A percentile compares a stretch with the other conserved stretches of the same genome.
These are phyloP conservation scores for Setipinna tenuifilis DNA, from an alignment of 2,797 vertebrate species.

Conservation along the genomic window DNA sequence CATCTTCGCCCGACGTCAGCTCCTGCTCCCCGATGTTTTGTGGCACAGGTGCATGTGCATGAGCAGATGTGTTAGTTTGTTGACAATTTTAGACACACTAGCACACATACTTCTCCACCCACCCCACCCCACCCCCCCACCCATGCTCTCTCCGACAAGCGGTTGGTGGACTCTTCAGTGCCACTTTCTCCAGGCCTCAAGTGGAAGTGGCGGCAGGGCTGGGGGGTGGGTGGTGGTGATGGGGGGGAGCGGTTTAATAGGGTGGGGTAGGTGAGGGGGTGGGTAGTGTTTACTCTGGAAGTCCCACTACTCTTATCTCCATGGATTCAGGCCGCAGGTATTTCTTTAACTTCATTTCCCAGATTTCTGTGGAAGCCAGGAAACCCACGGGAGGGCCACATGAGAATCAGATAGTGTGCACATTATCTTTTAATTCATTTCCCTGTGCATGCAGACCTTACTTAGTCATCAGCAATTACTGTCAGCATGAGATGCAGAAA, in stretches of 20 bases:
- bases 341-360: conserved; percentile 44
- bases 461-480: conserved; percentile 53
- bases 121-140: too few relatives aligned
- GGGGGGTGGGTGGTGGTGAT: too few relatives aligned
- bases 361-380: conserved; percentile 42
- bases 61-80: conserved; percentile 11
- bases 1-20: background rate
- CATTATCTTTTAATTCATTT: conserved; percentile 54
- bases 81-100: background rate
- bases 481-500: conserved; percentile 43
- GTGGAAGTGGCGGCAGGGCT: background rate
- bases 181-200: background rate
- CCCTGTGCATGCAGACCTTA: conserved; percentile 41
- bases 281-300: conserved; percentile 46
- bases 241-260: too few relatives aligned
- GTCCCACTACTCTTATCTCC: conserved; percentile 48
- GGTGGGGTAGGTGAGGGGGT: too few relatives aligned
- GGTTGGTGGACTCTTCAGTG: conserved; percentile 6
- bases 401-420: conserved; percentile 39
- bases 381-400: conserved; percentile 19
- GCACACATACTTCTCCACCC: background rate
- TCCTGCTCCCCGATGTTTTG: background rate
- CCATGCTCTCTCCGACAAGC: background rate
- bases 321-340: conserved; percentile 47
- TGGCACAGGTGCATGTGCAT: conserved; percentile 14